A percentile compares a stretch with the other conserved stretches of the same genome.
Evolutionary conservation across 2,113 vertebrate species (phyloP).

Genomic region (Cephalopholis sonnerati): DNA sequence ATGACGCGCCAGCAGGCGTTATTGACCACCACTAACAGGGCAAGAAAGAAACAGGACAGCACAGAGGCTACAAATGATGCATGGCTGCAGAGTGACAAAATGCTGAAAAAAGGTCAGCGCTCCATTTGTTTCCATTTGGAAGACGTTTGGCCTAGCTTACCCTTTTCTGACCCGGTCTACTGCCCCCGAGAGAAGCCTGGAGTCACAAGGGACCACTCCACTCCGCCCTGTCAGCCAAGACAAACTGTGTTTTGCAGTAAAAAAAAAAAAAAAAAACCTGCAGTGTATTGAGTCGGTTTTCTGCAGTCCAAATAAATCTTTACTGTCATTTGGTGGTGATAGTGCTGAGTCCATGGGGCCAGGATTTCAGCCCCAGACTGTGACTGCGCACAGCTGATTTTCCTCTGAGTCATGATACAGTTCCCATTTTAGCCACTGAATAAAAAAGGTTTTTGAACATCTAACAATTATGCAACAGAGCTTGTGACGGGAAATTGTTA

Average conservation of each 20-base stretch:
- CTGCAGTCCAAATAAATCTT: conserved; percentile 57
- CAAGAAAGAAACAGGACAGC: background rate
- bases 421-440: background rate
- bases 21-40: conserved; percentile 27
- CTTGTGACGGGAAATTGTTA: conserved; percentile 2
- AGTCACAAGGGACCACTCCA: conserved; percentile 43
- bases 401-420: conserved; percentile 42
- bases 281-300: conserved; percentile 32
- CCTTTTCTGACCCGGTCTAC: conserved; percentile 50
- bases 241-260: conserved; percentile 49
- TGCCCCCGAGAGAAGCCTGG: conserved; percentile 28
- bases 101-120: conserved; percentile 55
- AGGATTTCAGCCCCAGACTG: conserved; percentile 17
- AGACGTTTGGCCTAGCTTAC: conserved; percentile 61
- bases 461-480: background rate
- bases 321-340: conserved; percentile 44
- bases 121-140: conserved; percentile 73
- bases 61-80: conserved; percentile 41
- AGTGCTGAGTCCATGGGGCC: conserved; percentile 24
- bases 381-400: conserved; percentile 14
- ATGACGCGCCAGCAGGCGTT: conserved; percentile 20
- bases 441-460: background rate
- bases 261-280: conserved; percentile 52
- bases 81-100: conserved; percentile 36
- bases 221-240: conserved; percentile 48